Conservation (phyloP, 2,888 invertebrate species). For the Amiota minor region DNA sequence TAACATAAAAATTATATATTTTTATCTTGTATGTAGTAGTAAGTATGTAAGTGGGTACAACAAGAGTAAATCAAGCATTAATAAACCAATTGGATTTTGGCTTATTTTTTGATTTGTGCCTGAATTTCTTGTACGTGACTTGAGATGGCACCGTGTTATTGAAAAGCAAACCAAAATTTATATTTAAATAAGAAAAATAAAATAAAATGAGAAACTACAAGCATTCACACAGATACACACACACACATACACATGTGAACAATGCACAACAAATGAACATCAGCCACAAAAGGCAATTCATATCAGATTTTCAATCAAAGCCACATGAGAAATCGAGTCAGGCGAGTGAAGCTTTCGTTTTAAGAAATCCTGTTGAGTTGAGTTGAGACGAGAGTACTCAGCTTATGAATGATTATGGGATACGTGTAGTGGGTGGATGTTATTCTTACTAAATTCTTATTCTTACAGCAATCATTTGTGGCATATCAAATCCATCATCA, state of each 20-base stretch:
- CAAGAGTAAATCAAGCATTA: slow-evolving; percentile 8
- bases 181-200: neutral
- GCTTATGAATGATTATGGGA: slow-evolving; percentile 7
- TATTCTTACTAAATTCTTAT: neutral
- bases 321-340: slow-evolving; percentile 11
- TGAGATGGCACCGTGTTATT: neutral
- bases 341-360: neutral
- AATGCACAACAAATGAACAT: slow-evolving; percentile 14
- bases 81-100: slow-evolving; percentile 1
- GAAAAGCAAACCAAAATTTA: neutral
- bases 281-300: slow-evolving; percentile 16
- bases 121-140: slow-evolving; percentile 20
- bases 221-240: neutral
- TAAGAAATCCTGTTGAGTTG: neutral
- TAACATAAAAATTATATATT: too few relatives aligned
- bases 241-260: neutral
- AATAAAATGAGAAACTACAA: neutral
- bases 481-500: slow-evolving; percentile 19
- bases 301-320: slow-evolving; percentile 29
- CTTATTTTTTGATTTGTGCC: neutral
- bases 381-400: neutral
- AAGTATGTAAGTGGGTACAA: too few relatives aligned
- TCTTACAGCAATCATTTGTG: neutral
- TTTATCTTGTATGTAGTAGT: too few relatives aligned
- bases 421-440: neutral